Evolutionary conservation across 2,113 vertebrate genomes (phyloP), one percentile per base, ranked within the genome.

Genomic region (Trichechus manatus): DNA sequence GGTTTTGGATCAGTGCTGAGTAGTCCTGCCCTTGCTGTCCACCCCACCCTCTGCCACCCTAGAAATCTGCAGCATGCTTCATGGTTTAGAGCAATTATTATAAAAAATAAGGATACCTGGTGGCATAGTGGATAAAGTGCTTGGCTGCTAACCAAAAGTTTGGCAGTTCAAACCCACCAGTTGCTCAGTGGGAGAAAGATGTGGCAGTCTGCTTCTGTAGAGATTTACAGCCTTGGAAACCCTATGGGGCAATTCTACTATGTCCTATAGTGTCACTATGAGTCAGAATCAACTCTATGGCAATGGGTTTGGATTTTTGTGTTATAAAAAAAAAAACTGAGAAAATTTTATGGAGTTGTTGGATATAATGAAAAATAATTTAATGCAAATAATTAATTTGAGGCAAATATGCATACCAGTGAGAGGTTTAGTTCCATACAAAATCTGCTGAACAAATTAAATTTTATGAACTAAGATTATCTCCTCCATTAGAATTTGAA

Each of bases 271-370:
- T 47, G 66, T 68, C 31, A 5, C 6, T 68, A 33, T 11, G 31
- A 8, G 31, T 68, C 29, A 15, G 31, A 15, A 33, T 33, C 13
- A 33, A 33, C 31, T 68, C 11, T 3, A 68, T 68, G 31, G 4
- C 31, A 68, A 47, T 47, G 47, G 47, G 47, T 47, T 10, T 47
- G 47, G 47, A 47, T 47, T 47, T 47, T 47, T 7, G 47, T 7
- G 10, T 47, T 47, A 47, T 47, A 47, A 47, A 47, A 47, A 9
- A 47, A 47, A 47, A 47, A 47, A 47, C 87, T 87, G 29, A 36
- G 23, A 72, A 96, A 96, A 79, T 85, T 27, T 87, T 53, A 64
- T 74, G 10, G 14, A 75, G 44, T 50, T 74, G 15, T 74, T 95
- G 42, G 23, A 70, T 25, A 2, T 7, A 87, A 53, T 31, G 1